Percentiles rank a stretch among this genome's conserved stretches.
Evolutionary conservation across 2,113 vertebrate species (phyloP).

Genomic region (Haemorhous mexicanus): DNA sequence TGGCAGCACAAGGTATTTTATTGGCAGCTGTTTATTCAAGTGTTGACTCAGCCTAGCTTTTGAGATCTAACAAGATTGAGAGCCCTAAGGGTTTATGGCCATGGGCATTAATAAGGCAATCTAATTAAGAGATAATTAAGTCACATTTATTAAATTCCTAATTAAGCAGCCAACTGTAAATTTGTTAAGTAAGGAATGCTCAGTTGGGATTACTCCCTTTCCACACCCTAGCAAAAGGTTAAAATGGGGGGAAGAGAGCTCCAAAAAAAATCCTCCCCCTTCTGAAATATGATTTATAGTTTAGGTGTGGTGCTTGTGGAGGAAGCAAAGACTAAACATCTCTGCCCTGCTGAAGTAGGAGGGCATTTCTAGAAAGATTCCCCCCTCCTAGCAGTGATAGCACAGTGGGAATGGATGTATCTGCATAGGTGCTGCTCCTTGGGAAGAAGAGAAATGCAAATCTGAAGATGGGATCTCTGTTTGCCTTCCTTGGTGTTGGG

Average conservation of each 20-base stretch:
- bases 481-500: not conserved
- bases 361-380: not conserved
- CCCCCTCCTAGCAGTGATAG: not conserved
- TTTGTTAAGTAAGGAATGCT: slow-evolving; percentile 38
- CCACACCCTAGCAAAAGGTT: slow-evolving; percentile 20
- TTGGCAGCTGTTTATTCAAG: slow-evolving; percentile 28
- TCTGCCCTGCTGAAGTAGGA: not conserved
- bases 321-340: not conserved
- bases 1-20: not conserved
- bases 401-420: not conserved
- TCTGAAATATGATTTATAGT: not conserved
- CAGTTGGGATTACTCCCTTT: slow-evolving; percentile 13
- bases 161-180: slow-evolving; percentile 53
- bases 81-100: slow-evolving; percentile 8
- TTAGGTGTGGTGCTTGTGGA: not conserved
- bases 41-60: slow-evolving; percentile 35
- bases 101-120: slow-evolving; percentile 50
- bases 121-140: slow-evolving; percentile 52
- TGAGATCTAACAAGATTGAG: not conserved
- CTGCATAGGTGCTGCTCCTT: not conserved
- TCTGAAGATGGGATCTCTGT: not conserved
- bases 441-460: not conserved
- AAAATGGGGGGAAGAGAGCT: not conserved
- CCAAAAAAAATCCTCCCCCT: not conserved
- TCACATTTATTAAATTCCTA: slow-evolving; percentile 58